A percentile compares a stretch with the other conserved stretches of the same genome.
phyloP scores from a whole-genome alignment of 2,888 invertebrate genomes.

The Actias luna region DNA sequence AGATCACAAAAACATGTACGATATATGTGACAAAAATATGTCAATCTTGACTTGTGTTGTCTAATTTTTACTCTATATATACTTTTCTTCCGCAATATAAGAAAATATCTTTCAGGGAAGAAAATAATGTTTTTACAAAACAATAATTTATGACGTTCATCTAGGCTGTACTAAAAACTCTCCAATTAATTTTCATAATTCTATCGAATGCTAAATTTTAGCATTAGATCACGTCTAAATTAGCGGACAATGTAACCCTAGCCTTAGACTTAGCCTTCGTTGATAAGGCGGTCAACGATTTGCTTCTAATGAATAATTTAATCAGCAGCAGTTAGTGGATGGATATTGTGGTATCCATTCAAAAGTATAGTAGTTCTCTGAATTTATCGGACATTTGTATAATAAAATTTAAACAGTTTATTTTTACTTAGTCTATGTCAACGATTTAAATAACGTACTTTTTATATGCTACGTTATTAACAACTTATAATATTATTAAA shows the following conservation, averaged over 20 bases:
- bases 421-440: neutral
- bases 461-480: neutral
- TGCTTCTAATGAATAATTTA: slow-evolving; percentile 4
- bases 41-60: too few relatives aligned
- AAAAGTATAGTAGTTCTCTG: neutral
- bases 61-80: too few relatives aligned
- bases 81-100: too few relatives aligned
- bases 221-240: neutral
- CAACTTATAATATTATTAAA: neutral
- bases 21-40: too few relatives aligned
- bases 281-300: neutral
- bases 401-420: neutral
- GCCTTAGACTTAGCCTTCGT: neutral
- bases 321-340: neutral
- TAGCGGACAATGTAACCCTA: neutral
- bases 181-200: neutral
- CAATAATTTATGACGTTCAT: neutral
- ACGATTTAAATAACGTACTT: neutral
- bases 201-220: neutral
- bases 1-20: too few relatives aligned
- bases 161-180: neutral
- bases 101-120: too few relatives aligned
- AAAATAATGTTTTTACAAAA: too few relatives aligned
- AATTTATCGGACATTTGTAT: neutral
- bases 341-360: neutral